Evolutionary conservation across 2,888 invertebrate genomes (phyloP).

Genomic region (Cacoxenus indagator): DNA sequence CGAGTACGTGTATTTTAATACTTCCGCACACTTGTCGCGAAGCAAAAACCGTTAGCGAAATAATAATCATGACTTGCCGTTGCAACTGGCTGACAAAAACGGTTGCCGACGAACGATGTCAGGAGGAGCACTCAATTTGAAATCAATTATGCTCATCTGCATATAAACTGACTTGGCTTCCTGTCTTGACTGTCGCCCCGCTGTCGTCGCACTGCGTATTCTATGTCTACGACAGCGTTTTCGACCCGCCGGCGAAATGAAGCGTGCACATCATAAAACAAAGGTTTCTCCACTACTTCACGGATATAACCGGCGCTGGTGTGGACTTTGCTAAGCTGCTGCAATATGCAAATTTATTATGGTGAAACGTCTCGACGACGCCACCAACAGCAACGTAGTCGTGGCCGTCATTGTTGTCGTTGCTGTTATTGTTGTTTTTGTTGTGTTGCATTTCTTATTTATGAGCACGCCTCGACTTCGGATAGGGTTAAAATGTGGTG

Average conservation of each 20-base stretch:
- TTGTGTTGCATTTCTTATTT: constrained; percentile 57
- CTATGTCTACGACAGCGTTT: background rate
- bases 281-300: background rate
- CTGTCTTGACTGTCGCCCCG: constrained; percentile 10
- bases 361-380: constrained; percentile 27
- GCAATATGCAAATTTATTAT: constrained; percentile 57
- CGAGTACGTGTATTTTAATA: background rate
- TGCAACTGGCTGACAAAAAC: background rate
- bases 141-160: constrained; percentile 67
- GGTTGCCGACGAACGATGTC: background rate
- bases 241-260: background rate
- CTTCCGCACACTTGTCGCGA: background rate
- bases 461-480: constrained; percentile 48
- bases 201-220: background rate
- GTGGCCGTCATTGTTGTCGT: background rate
- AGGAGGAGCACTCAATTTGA: constrained; percentile 45
- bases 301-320: too few relatives aligned
- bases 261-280: constrained; percentile 14
- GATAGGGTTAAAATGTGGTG: background rate
- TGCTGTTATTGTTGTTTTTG: constrained; percentile 14
- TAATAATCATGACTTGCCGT: background rate
- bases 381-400: background rate
- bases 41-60: background rate
- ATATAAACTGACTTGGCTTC: constrained; percentile 58
- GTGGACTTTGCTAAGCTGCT: constrained; percentile 20